Evolutionary conservation across 1,140 invertebrate species (phyloP), one percentile per base, ranked within the genome.

Genomic region (Pseudachorutes palmiensis): DNA sequence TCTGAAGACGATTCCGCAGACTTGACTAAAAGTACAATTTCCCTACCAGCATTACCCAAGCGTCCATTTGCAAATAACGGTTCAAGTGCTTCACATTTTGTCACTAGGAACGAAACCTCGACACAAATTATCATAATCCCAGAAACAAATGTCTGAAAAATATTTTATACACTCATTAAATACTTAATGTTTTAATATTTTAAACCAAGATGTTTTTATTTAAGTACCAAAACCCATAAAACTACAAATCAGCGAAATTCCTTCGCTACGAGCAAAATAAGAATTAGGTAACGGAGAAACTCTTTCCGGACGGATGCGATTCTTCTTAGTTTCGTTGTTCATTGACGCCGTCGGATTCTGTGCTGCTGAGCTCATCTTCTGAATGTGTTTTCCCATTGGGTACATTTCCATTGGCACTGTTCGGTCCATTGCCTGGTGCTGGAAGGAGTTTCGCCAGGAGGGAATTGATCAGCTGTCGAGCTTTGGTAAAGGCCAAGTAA

Each of bases 121-220:
- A 72, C 71, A 33, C 41, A 70, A 70, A 72, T 72, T 48, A 33
- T 72, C 22, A 72, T 72, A 60, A 58, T 70, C 36, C 71, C 71
- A 31, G 71, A 72, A 65, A 72, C 71, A 26, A 61, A 68, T 65
- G 66, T 72, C 41, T 72, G 32, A 30, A 28, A n/a, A n/a, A n/a
- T n/a, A n/a, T n/a, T n/a, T n/a, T n/a, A n/a, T n/a, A n/a, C n/a
- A n/a, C n/a, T n/a, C n/a, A n/a, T n/a, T n/a, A n/a, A n/a, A n/a
- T n/a, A n/a, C n/a, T n/a, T n/a, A n/a, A n/a, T n/a, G n/a, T n/a
- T n/a, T n/a, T n/a, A n/a, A n/a, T n/a, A n/a, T n/a, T n/a, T n/a
- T n/a, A n/a, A n/a, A n/a, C n/a, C n/a, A n/a, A n/a, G n/a, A n/a
- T n/a, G n/a, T n/a, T n/a, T n/a, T n/a, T n/a, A n/a, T n/a, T n/a